Percentiles rank a stretch among this genome's conserved stretches.
These are phyloP conservation scores for Balanococcus diminutus DNA, from an alignment of 2,888 invertebrate species.

Conservation along the genomic window DNA sequence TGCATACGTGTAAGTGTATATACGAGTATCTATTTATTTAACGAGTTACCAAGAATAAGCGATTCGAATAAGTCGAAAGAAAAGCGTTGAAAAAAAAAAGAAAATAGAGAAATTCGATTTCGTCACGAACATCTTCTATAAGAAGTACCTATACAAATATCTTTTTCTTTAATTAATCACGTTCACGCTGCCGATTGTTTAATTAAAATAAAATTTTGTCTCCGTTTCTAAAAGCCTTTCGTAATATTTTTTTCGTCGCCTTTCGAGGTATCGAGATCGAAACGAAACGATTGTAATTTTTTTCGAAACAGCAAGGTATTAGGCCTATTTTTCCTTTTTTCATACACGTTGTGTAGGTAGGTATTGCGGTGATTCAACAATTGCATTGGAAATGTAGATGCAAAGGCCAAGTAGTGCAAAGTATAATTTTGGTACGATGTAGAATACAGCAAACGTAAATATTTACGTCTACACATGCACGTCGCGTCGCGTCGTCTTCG, in stretches of 20 bases:
- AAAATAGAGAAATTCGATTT: constrained; percentile 30
- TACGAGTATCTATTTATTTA: neutral
- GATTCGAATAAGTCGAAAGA: neutral
- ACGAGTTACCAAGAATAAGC: neutral
- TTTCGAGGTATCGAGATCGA: neutral
- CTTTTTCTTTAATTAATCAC: constrained; percentile 38
- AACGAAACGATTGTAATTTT: neutral
- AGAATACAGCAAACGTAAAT: no score
- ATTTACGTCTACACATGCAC: no score
- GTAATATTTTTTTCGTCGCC: neutral
- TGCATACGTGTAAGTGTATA: neutral
- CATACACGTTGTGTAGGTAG: neutral
- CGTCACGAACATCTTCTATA: neutral
- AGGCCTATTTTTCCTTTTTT: no score
- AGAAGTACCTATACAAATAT: constrained; percentile 1
- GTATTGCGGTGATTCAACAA: no score
- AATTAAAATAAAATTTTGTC: neutral
- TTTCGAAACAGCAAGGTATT: neutral
- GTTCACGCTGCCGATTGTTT: constrained; percentile 14
- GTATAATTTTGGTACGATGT: no score
- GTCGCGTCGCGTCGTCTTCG: no score
- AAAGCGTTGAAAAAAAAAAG: neutral
- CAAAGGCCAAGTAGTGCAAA: no score
- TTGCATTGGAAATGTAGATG: no score
- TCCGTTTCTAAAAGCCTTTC: neutral